Percentiles rank a stretch among this genome's conserved stretches.
phyloP scores from a whole-genome alignment of 2,797 vertebrate species.

The Dryobates pubescens region DNA sequence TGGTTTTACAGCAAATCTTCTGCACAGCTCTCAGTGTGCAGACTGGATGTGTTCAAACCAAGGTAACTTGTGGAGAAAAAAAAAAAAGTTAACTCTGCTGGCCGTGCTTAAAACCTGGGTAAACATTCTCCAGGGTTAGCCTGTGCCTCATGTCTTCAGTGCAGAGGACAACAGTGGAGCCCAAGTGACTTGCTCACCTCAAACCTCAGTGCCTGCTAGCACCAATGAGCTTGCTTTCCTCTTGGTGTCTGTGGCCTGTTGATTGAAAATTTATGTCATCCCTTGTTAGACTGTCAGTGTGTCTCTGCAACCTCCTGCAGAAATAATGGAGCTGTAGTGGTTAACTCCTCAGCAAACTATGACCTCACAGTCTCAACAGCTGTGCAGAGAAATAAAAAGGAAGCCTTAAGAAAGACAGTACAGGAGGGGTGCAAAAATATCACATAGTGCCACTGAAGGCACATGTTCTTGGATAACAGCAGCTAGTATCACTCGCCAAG shows the following conservation, averaged over 20 bases:
- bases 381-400: fast-evolving
- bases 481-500: fast-evolving
- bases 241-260: fast-evolving
- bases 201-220: fast-evolving
- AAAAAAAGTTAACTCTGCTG: background rate
- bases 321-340: background rate
- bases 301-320: fast-evolving
- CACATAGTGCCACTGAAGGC: too few relatives aligned
- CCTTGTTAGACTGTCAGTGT: background rate
- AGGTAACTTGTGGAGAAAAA: too few relatives aligned
- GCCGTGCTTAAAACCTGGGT: background rate
- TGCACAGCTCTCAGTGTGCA: background rate
- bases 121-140: background rate
- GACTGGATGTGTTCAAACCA: too few relatives aligned
- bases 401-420: too few relatives aligned
- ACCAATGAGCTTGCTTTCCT: fast-evolving
- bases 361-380: fast-evolving
- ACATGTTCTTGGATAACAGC: background rate
- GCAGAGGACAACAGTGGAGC: background rate
- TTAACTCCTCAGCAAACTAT: background rate
- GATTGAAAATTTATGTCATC: fast-evolving
- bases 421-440: background rate
- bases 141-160: background rate
- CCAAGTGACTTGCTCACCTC: fast-evolving
- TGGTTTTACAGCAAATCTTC: background rate